Conservation (phyloP, 1,140 invertebrate genomes). For the Sipha flava region DNA sequence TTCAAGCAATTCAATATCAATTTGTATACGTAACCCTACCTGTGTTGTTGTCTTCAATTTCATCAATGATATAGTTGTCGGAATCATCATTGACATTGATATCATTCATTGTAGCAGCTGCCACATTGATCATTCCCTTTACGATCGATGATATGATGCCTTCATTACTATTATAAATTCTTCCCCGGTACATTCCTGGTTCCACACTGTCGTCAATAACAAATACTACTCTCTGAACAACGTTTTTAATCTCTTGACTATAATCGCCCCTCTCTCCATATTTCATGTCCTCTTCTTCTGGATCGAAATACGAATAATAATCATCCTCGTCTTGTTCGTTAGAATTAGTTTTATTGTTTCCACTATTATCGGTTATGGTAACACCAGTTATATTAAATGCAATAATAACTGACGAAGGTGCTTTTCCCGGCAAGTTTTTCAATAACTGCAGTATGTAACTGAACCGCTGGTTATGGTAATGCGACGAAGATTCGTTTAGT, state of each 20-base stretch:
- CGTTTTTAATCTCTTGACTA: neutral
- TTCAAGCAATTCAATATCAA: too few species aligned
- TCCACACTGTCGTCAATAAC: neutral
- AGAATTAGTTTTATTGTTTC: neutral
- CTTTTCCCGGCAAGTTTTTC: neutral
- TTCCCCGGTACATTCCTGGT: neutral
- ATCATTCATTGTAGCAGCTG: neutral
- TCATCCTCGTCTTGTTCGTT: neutral
- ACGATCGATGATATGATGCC: neutral
- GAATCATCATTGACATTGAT: neutral
- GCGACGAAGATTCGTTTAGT: neutral
- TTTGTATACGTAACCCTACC: too few species aligned
- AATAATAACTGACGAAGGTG: neutral
- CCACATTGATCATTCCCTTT: neutral
- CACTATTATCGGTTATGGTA: neutral
- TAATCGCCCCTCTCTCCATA: neutral
- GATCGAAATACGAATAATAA: neutral
- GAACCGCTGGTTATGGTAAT: neutral
- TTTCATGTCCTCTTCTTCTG: neutral
- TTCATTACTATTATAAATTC: neutral
- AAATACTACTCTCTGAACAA: neutral
- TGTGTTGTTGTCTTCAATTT: neutral
- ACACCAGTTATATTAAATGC: neutral
- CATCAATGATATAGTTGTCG: neutral
- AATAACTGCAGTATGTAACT: neutral